A percentile compares a stretch with the other conserved stretches of the same genome.
These are phyloP conservation scores for Upupa epops DNA, from an alignment of 2,113 vertebrate genomes.

Conservation along the genomic window DNA sequence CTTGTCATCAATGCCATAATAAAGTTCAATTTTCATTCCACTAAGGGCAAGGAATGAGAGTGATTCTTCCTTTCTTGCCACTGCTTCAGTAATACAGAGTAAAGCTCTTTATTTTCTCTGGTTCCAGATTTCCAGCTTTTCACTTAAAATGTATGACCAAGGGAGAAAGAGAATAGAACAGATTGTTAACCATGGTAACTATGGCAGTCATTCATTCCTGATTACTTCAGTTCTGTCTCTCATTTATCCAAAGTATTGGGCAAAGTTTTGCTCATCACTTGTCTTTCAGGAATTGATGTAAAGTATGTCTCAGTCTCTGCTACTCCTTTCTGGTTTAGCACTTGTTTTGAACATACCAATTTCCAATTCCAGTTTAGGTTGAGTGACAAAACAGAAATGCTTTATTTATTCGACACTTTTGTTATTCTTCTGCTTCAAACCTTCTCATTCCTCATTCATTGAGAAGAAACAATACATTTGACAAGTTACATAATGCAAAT, in stretches of 20 bases:
- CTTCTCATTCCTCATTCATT: slow-evolving; percentile 24
- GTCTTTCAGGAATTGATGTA: slow-evolving; percentile 7
- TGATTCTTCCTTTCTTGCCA: not conserved
- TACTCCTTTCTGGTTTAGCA: not conserved
- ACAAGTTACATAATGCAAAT: slow-evolving; percentile 18
- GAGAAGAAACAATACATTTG: slow-evolving; percentile 32
- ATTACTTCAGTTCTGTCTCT: slow-evolving; percentile 3
- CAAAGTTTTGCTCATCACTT: not conserved
- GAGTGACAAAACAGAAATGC: slow-evolving; percentile 9
- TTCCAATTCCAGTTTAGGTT: not conserved
- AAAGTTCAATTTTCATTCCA: not conserved
- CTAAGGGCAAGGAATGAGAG: not conserved
- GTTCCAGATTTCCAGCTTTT: slow-evolving; percentile 21
- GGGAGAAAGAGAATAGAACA: not conserved
- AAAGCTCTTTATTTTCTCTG: not conserved
- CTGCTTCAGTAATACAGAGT: not conserved
- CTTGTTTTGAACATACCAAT: not conserved
- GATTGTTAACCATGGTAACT: slow-evolving; percentile 36
- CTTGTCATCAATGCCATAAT: not conserved
- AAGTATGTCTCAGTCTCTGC: not conserved
- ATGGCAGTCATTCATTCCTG: not conserved
- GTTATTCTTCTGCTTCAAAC: not conserved
- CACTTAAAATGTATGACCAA: not conserved
- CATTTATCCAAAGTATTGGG: not conserved
- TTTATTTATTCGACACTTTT: slow-evolving; percentile 22